Evolutionary conservation across 1,140 invertebrate genomes (phyloP).

Genomic region (Microplitis mediator): DNA sequence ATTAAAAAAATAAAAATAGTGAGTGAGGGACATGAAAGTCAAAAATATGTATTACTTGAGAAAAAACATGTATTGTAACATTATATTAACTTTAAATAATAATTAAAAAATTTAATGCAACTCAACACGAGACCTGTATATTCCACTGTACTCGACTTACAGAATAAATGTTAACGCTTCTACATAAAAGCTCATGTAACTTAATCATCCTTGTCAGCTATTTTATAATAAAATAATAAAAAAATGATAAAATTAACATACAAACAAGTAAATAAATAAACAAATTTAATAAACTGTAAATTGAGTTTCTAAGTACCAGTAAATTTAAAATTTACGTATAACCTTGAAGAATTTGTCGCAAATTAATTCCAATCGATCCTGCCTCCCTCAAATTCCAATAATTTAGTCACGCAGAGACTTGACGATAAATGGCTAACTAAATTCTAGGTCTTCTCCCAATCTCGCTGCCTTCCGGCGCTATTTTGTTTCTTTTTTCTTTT

Average conservation of each 20-base stretch:
- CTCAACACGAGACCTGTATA: constrained; percentile 28
- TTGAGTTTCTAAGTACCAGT: too few relatives aligned
- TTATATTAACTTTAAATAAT: background rate
- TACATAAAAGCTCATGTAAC: constrained; percentile 15
- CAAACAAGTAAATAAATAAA: background rate
- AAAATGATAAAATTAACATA: background rate
- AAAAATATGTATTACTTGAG: background rate
- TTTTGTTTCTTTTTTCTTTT: too few relatives aligned
- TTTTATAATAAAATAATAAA: background rate
- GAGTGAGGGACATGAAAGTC: background rate
- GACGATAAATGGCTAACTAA: background rate
- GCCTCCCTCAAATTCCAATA: background rate
- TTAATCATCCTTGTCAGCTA: background rate
- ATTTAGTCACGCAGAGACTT: background rate
- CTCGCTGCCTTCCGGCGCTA: background rate
- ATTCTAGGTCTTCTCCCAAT: background rate
- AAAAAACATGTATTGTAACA: constrained; percentile 20
- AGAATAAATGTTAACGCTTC: constrained; percentile 47
- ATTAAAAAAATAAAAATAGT: constrained; percentile 3
- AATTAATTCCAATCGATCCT: background rate
- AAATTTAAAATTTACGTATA: too few relatives aligned
- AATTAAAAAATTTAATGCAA: constrained; percentile 23
- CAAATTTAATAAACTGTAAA: background rate
- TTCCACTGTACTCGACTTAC: constrained; percentile 20
- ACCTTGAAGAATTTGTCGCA: too few relatives aligned